These are phyloP conservation scores for Eudyptes chrysolophus DNA, from an alignment of 2,113 vertebrate genomes.

Conservation along the genomic window DNA sequence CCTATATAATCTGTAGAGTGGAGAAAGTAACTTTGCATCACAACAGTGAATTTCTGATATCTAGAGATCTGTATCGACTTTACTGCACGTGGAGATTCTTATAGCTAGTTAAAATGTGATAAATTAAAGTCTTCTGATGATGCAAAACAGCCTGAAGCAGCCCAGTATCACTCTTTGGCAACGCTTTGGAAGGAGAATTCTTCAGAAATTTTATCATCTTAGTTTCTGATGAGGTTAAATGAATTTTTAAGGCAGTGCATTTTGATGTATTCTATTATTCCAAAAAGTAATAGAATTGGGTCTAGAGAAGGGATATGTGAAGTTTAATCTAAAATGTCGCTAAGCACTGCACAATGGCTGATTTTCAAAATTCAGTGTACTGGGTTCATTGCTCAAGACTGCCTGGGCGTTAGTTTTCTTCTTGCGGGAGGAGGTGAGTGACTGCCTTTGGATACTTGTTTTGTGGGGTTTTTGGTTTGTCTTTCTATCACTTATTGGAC, in stretches of 20 bases:
- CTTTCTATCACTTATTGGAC: background rate
- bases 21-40: background rate
- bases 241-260: background rate
- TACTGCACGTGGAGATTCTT: background rate
- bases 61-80: background rate
- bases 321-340: background rate
- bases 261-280: background rate
- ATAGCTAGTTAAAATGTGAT: accelerated
- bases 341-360: background rate
- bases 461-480: background rate
- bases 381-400: background rate
- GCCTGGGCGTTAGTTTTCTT: accelerated
- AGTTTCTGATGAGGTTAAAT: background rate
- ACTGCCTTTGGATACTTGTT: background rate
- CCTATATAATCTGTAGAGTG: background rate
- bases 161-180: background rate
- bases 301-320: background rate
- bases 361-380: background rate
- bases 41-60: background rate
- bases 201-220: background rate
- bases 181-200: background rate
- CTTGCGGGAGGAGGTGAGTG: background rate
- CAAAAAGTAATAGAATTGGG: background rate
- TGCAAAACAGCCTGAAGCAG: background rate
- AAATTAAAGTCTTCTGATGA: background rate